Conservation (phyloP, 2,113 vertebrate species). For the Varanus salvator region DNA sequence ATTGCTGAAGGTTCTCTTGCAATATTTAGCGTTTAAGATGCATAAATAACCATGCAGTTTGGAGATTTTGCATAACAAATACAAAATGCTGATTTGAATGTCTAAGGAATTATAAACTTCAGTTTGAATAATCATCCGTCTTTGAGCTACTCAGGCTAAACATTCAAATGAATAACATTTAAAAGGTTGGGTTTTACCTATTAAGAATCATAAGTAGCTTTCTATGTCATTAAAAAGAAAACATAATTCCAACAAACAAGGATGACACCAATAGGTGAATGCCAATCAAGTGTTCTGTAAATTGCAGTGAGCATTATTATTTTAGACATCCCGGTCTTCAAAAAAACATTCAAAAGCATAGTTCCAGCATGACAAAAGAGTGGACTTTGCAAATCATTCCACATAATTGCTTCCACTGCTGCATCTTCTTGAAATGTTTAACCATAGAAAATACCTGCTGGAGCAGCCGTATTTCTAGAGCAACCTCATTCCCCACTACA, state of each 20-base stretch:
- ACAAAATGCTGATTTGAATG: constrained; percentile 80
- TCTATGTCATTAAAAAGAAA: neutral
- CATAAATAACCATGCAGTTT: constrained; percentile 75
- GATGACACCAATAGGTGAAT: no score
- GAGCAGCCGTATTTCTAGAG: neutral
- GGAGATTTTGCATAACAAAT: constrained; percentile 77
- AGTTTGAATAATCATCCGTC: constrained; percentile 74
- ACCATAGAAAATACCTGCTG: constrained; percentile 22
- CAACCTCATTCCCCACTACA: no score
- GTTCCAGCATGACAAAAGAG: neutral
- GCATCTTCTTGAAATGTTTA: neutral
- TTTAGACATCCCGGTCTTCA: neutral
- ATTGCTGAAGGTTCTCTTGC: constrained; percentile 73
- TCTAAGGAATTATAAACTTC: constrained; percentile 80
- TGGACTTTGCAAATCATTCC: neutral
- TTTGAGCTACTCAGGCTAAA: constrained; percentile 75
- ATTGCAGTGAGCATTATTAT: neutral
- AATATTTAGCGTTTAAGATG: constrained; percentile 76
- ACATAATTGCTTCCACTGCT: neutral
- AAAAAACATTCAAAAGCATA: neutral
- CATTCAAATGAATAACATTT: constrained; percentile 77
- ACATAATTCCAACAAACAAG: neutral
- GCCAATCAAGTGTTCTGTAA: neutral
- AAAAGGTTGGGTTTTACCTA: constrained; percentile 71
- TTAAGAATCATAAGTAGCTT: constrained; percentile 66